Percentiles rank a stretch among this genome's conserved stretches.
phyloP scores from a whole-genome alignment of 2,797 vertebrate species.

The Falco naumanni region DNA sequence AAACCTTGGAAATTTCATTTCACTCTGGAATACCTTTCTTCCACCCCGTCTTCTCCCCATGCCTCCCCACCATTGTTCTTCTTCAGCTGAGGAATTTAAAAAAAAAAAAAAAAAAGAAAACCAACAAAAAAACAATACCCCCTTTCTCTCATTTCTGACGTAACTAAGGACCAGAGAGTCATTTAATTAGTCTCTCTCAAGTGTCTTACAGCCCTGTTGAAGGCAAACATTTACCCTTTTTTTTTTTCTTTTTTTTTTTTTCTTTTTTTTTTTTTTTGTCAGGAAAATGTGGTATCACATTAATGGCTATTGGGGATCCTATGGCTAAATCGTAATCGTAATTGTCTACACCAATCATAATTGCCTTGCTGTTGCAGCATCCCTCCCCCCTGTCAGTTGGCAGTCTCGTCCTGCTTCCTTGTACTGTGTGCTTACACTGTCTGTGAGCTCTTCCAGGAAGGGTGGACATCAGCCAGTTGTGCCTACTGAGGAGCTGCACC shows the following conservation, averaged over 20 bases:
- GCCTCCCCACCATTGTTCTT: neutral
- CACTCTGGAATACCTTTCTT: neutral
- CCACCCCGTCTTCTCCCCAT: neutral
- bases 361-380: constrained; percentile 22
- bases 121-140: neutral
- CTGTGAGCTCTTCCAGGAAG: neutral
- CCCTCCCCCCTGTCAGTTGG: neutral
- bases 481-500: neutral
- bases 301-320: constrained; percentile 46
- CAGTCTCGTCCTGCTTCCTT: neutral
- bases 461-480: neutral
- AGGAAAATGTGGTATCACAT: neutral
- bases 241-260: too few species aligned
- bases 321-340: constrained; percentile 46
- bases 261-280: too few species aligned
- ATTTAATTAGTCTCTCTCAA: neutral
- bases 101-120: neutral
- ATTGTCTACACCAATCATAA: constrained; percentile 54
- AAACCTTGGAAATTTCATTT: constrained; percentile 35
- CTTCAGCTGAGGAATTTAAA: neutral
- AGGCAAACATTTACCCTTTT: neutral
- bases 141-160: neutral
- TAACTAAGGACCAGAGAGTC: neutral
- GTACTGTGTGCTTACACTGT: rapidly evolving
- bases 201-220: neutral